Evolutionary conservation across 1,140 invertebrate species (phyloP).

Genomic region (Pseudomyrmex sp.): DNA sequence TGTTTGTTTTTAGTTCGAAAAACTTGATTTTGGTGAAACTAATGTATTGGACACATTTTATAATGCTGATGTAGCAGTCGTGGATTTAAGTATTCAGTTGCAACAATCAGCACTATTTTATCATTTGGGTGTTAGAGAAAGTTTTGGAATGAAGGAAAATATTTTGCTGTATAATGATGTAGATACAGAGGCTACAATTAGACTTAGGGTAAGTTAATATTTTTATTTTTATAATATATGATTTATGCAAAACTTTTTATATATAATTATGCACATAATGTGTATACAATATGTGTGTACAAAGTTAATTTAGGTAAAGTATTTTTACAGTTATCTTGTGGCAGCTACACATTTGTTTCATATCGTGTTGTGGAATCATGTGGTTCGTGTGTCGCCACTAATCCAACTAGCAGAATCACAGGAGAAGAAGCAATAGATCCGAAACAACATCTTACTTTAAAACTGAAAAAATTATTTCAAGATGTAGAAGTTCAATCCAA

Average conservation of each 20-base stretch:
- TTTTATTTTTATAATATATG: slow-evolving; percentile 7
- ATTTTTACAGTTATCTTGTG: slow-evolving; percentile 92
- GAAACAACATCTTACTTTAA: slow-evolving; percentile 89
- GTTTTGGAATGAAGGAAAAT: slow-evolving; percentile 99
- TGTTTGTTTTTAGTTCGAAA: slow-evolving; percentile 90
- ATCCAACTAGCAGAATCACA: slow-evolving; percentile 87
- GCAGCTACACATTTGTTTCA: slow-evolving; percentile 94
- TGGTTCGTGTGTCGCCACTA: slow-evolving; percentile 91
- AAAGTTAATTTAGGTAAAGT: slow-evolving; percentile 26
- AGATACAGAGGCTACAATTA: slow-evolving; percentile 93
- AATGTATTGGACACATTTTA: slow-evolving; percentile 95
- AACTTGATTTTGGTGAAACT: slow-evolving; percentile 94
- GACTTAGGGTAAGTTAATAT: slow-evolving; percentile 89
- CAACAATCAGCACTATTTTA: slow-evolving; percentile 98
- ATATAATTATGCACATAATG: neutral
- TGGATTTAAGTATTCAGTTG: slow-evolving; percentile 96
- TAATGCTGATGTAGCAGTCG: slow-evolving; percentile 98
- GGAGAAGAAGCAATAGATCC: slow-evolving; percentile 88
- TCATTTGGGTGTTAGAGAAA: slow-evolving; percentile 98
- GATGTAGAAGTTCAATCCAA: slow-evolving; percentile 98
- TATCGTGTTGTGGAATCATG: slow-evolving; percentile 91
- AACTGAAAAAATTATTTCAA: slow-evolving; percentile 93
- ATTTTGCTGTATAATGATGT: slow-evolving; percentile 97
- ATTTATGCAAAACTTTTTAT: neutral
- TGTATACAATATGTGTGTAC: neutral